Base-by-base conservation (phyloP, 2,888 invertebrate species). In the Diaprepes abbreviatus region DNA sequence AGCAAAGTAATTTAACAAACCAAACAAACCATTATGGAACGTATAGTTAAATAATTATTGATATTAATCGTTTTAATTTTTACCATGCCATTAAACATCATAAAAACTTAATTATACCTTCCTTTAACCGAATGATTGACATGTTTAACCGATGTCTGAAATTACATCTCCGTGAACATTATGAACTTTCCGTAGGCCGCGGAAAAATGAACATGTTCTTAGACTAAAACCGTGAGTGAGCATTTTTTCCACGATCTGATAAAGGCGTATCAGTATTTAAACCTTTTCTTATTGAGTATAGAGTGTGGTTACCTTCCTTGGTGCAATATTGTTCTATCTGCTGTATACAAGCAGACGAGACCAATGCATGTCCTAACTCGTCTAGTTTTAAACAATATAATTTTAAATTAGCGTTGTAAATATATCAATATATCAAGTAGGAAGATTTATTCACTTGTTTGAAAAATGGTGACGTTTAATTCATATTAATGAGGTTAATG, bases 41-140 rank as follows among this genome's bases (percentile, higher is more conserved):
- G 31, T 38, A 38, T 50, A 63, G 14, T 54, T 35, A 24, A 19
- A 17, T 57, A 38, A 57, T 57, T 45, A 59, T 59, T 45, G 45
- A 33, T 59, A 59, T 59, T 45, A 59, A 45, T 59, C 45, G 45
- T 59, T 59, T 43, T 59, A 59, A 45, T 59, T 59, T 59, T 59
- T 45, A 45, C 28, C 33, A 19, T 12, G 36, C 28, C 65, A 57
- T 35, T 35, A 31, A 4, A 43, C 59, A 45, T 24, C 45, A 33
- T 28, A 52, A 64, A 64, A 64, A 64, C 55, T 55, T 64, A 64
- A 64, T 64, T 55, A 64, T 33, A 64, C 43, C 64, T 64, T 64
- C 64, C 48, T 45, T 14, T 45, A 55, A 55, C 40, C n/a, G 10
- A n/a, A 38, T 66, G 60, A 66, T 66, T 52, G 66, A 66, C 58